These are phyloP conservation scores for Lepilemur septentrionalis DNA, from an alignment of 2,797 vertebrate genomes.

Conservation along the genomic window DNA sequence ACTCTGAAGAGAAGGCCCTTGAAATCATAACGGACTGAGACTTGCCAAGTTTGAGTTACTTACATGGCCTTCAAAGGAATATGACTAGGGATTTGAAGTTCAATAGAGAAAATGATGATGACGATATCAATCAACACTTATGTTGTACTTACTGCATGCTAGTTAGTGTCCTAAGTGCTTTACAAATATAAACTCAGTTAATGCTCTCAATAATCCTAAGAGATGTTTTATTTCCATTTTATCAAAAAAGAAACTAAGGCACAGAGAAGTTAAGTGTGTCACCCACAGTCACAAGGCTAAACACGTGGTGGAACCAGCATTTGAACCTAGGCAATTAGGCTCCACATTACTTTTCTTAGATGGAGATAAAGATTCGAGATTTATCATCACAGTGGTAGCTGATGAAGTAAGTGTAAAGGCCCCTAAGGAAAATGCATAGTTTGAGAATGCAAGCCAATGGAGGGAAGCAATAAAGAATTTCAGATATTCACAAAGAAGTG, in stretches of 20 bases:
- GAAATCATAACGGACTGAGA: background rate
- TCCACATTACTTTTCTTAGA: background rate
- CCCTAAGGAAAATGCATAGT: background rate
- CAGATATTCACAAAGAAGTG: background rate
- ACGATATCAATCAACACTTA: background rate
- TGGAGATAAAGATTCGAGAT: background rate
- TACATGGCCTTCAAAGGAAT: conserved; percentile 8
- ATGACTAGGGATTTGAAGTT: background rate
- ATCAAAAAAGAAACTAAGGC: background rate
- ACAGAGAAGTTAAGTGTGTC: background rate
- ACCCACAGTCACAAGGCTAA: background rate
- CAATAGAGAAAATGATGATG: background rate
- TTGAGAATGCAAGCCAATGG: background rate
- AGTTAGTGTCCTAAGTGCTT: background rate
- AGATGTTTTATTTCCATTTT: background rate
- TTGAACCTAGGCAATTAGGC: background rate
- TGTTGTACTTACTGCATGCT: background rate
- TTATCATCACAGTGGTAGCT: background rate
- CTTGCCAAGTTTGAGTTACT: background rate
- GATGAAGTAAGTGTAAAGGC: background rate
- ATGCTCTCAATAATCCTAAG: background rate
- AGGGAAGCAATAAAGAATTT: conserved; percentile 5
- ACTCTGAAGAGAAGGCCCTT: background rate
- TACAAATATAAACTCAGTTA: background rate
- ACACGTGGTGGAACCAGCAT: background rate